Evolutionary conservation across 2,113 vertebrate genomes (phyloP), one percentile per base, ranked within the genome.

Genomic region (Barnardius zonarius): DNA sequence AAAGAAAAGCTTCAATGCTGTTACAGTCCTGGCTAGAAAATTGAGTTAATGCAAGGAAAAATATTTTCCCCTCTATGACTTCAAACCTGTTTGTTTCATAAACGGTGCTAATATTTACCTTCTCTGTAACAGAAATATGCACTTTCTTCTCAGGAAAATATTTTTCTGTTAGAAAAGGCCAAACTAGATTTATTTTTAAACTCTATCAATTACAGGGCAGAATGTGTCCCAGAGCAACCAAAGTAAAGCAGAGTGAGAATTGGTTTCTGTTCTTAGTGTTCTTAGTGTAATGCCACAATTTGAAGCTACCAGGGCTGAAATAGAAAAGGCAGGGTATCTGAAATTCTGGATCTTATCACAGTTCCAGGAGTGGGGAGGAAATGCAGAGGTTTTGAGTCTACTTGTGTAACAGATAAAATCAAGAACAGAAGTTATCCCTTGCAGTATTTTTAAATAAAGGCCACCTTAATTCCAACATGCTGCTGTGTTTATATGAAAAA

Each of bases 151-250:
- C 85, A 63, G 35, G 86, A 96, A 95, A 96, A 97, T 92, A 94
- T 92, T 95, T 94, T 67, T 55, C 6, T 57, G 55, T 90, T 96
- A 81, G 79, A 67, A 57, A 90, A 93, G 67, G 67, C 52, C 57
- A 70, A 75, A 46, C 37, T 46, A 63, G 51, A 76, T 59, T 84
- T 97, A 86, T 94, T 97, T 97, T 94, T 90, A 88, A 93, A 86
- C 64, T 75, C 79, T 93, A 86, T 86, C 68, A 83, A 59, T 82
- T 93, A 96, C 80, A 88, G 37, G 15, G 76, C 79, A 94, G 80
- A 86, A 79, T 35, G 54, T 37, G 51, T 86, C 64, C 67, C 83
- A 94, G 83, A 90, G 68, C 54, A 90, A 90, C 49, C 57, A 88
- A 90, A 97, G 81, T 88, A 88, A 83, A 62, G 61, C 79, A 81